Base-by-base conservation (phyloP, 2,113 vertebrate genomes). In the Notarius quadriscutis region DNA sequence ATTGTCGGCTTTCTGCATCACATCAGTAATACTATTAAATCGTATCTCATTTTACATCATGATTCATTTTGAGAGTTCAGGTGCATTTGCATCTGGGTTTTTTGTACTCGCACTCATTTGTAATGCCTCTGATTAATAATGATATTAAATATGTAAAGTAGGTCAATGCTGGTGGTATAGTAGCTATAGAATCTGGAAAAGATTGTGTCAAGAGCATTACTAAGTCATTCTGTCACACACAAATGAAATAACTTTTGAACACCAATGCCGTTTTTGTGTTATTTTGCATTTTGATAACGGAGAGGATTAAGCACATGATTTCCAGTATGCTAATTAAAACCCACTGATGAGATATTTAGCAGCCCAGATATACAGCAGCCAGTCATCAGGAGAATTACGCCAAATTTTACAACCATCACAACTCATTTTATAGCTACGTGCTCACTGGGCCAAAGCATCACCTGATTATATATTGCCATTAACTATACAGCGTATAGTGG, bases 241-340 rank as follows among this genome's bases (percentile, higher is more conserved):
- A 53, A 17, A 41, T 50, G 6, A 72, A 34, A 77, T 50, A 60
- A 57, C 72, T 84, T 58, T 84, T 58, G 69, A 17, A 79, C 87
- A 89, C 41, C 53, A 67, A 1, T 83, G 85, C 89, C 81, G 89
- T 93, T 80, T 41, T 92, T 89, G 85, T 84, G 75, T 84, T 86
- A 41, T 91, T 81, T 92, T 88, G 87, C 89, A 92, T 87, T 91
- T 92, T 89, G 88, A 79, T 84, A 89, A 88, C 90, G 90, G 91
- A 77, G 27, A 25, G 91, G 89, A 84, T 90, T 81, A 86, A 92
- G 85, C 82, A 82, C 75, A 79, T 78, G 91, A 89, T 92, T 86
- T 91, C 89, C 91, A 90, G 92, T 92, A 41, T 57, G 27, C 4
- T 93, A 90, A 93, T 95, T 94, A 93, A 90, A 88, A 88, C 89